These are phyloP conservation scores for Eulemur rubriventer DNA, from an alignment of 2,797 vertebrate genomes.

Conservation along the genomic window DNA sequence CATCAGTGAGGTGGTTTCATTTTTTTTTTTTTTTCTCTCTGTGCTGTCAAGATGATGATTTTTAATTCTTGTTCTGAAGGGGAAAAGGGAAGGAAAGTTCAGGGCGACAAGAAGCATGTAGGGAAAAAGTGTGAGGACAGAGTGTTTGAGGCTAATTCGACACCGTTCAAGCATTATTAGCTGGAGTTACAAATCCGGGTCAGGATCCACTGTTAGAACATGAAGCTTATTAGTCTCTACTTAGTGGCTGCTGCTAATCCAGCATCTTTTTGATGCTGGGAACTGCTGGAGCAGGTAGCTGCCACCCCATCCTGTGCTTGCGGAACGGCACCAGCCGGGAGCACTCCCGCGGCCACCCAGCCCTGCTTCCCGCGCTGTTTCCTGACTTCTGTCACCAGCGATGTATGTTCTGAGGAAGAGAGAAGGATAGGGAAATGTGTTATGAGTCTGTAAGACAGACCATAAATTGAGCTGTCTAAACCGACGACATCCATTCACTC, in stretches of 20 bases:
- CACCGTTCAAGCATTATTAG: fast-evolving
- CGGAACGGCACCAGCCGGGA: fast-evolving
- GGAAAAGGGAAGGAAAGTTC: neutral
- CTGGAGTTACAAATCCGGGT: fast-evolving
- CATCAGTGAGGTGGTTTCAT: neutral
- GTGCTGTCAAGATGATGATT: slow-evolving; percentile 27
- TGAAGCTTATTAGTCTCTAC: fast-evolving
- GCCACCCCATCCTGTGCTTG: fast-evolving
- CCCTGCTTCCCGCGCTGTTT: fast-evolving
- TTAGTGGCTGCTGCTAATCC: neutral
- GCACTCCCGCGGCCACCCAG: neutral
- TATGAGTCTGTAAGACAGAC: neutral
- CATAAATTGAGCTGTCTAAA: neutral
- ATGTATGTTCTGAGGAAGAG: neutral
- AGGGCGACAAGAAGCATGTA: neutral
- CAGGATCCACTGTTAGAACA: fast-evolving
- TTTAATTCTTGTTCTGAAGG: neutral
- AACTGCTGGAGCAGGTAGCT: fast-evolving
- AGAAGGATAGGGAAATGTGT: neutral
- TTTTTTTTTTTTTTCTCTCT: neutral
- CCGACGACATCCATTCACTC: fast-evolving
- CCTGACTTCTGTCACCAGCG: fast-evolving
- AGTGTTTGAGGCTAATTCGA: fast-evolving
- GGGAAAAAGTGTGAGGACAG: neutral
- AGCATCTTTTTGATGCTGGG: too few species aligned